These are phyloP conservation scores for Bellardia pandia DNA, from an alignment of 2,888 invertebrate species.

Conservation along the genomic window DNA sequence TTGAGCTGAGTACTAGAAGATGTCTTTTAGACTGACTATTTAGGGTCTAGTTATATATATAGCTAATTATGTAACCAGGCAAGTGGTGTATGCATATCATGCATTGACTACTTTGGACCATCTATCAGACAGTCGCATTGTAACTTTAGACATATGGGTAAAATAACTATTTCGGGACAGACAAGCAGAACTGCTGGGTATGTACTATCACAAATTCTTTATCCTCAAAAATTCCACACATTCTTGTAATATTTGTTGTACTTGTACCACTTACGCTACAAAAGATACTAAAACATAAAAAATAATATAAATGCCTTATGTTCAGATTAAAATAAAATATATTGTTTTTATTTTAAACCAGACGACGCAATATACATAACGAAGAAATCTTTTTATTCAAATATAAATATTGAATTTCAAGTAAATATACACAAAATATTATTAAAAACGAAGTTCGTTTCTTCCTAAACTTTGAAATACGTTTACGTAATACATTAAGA, in stretches of 20 bases:
- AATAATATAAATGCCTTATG: neutral
- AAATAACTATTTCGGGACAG: no score
- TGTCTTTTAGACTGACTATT: no score
- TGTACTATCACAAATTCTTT: neutral
- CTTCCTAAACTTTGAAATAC: neutral
- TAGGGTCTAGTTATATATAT: no score
- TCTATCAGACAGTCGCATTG: no score
- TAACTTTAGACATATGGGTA: no score
- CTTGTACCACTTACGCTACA: no score
- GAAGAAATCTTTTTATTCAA: neutral
- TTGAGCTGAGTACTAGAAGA: no score
- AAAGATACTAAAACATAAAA: neutral
- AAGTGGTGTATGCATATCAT: no score
- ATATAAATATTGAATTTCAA: neutral
- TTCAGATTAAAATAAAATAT: neutral
- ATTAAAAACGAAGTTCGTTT: neutral
- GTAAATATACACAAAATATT: neutral
- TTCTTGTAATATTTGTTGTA: no score
- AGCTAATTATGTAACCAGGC: no score
- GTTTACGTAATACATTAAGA: conserved; percentile 14
- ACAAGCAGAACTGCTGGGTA: neutral
- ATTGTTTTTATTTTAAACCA: neutral
- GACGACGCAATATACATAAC: neutral
- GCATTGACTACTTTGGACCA: no score
- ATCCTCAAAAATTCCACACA: neutral